Base-by-base conservation (phyloP, 64 coral and sea anemone species). In the Montipora efflorescens region DNA sequence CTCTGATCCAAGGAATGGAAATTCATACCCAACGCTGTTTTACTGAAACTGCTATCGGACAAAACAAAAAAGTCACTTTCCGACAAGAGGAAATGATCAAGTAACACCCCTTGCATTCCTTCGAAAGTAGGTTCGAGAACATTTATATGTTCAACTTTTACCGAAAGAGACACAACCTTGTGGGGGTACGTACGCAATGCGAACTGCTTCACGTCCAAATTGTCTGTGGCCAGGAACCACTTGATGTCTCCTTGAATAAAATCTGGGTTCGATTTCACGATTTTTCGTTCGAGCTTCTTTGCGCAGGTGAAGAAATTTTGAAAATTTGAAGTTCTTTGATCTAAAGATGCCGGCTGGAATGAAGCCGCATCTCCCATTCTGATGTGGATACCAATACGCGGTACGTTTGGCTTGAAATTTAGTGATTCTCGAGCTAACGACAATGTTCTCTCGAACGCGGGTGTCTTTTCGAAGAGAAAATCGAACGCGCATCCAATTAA, bases 201-300 rank as follows among this genome's bases (percentile, higher is more conserved):
- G 21, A 82, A 83, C 10, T 53, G 49, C 59, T 96, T 96, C 12
- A 92, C 77, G 19, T 59, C 66, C 15, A 44, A 13, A 15, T 76
- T 78, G 48, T 96, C 94, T 51, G 94, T 89, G 8, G 94, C 94
- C 19, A 96, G 66, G 48, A 96, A 96, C 94, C 94, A 96, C 8
- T 90, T 92, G 52, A 93, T 93, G 73, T 69, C 61, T 7, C 36
- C 48, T 5, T 3, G 20, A 25, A 49, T 79, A 48, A 88, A 8
- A 19, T 80, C 53, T 19, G 10, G 16, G 18, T 88, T 80, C 4
- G 59, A 52, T 80, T 78, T 71, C 3, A 71, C 18, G 12, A 93
- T 88, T 8, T 47, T 14, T 16, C 67, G 80, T 23, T 93, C 83
- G 0, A 93, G 46, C 21, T 47, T 36, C 51, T 80, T 75, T 12